Evolutionary conservation across 2,113 vertebrate species (phyloP).

Genomic region (Ia io): DNA sequence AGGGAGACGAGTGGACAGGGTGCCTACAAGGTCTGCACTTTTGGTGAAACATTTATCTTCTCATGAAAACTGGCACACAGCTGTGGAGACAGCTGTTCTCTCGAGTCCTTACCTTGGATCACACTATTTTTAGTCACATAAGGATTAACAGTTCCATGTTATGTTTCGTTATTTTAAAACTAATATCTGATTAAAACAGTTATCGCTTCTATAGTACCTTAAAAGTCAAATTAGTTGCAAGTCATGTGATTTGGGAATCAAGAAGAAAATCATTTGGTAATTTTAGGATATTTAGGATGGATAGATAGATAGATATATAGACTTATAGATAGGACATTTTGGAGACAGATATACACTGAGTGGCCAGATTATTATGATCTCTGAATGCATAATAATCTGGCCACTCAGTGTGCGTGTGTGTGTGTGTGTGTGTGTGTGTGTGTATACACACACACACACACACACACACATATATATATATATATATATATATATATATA

Average conservation of each 20-base stretch:
- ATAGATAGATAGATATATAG: too few species aligned
- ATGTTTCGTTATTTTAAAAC: background rate
- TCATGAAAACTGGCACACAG: background rate
- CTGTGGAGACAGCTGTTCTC: background rate
- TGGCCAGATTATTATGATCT: too few species aligned
- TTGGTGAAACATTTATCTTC: background rate
- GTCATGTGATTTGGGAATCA: background rate
- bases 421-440: too few species aligned
- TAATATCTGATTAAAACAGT: background rate
- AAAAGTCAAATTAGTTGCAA: background rate
- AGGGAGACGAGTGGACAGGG: background rate
- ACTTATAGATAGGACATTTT: background rate
- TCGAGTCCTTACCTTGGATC: background rate
- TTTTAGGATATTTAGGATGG: background rate
- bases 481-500: too few species aligned
- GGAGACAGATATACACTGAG: too few species aligned
- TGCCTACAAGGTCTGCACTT: fast-evolving
- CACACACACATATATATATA: too few species aligned
- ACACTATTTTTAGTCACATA: fast-evolving
- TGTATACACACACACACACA: too few species aligned
- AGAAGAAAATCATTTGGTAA: background rate
- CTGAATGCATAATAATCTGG: too few species aligned
- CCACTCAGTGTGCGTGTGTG: too few species aligned
- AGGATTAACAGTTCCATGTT: background rate
- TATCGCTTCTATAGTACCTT: background rate